A percentile compares a stretch with the other conserved stretches of the same genome.
phyloP scores from a whole-genome alignment of 64 coral and sea anemone species.

The Montipora sp. region DNA sequence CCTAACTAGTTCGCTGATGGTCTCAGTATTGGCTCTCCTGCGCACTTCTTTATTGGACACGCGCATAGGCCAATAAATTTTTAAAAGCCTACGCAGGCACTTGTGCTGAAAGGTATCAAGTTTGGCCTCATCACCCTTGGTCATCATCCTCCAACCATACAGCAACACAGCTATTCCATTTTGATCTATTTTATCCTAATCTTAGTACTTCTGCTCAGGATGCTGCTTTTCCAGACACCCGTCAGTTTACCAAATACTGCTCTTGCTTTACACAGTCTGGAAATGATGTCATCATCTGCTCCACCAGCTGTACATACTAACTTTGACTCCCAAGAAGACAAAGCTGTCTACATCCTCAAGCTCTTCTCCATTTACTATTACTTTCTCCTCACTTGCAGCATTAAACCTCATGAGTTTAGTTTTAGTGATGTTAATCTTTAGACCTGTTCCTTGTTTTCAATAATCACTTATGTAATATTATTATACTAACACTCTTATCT shows the following conservation, averaged over 20 bases:
- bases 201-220: conserved; percentile 6
- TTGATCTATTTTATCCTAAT: neutral
- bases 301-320: neutral
- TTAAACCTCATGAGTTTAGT: conserved; percentile 30
- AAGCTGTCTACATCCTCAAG: conserved; percentile 1
- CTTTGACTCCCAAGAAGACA: neutral
- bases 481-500: no score
- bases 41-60: no score
- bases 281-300: conserved; percentile 8
- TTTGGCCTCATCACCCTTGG: neutral
- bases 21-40: no score
- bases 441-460: neutral
- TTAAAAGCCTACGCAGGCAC: no score
- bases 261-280: neutral
- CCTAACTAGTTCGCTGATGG: no score
- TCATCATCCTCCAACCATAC: conserved; percentile 19
- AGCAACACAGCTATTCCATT: neutral
- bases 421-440: neutral
- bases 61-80: no score
- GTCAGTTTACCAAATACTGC: neutral
- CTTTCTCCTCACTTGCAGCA: neutral
- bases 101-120: no score
- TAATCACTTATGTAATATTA: no score
- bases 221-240: neutral
- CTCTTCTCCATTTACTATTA: conserved; percentile 16